Evolutionary conservation across 2,113 vertebrate species (phyloP).

Genomic region (Sardina pilchardus): DNA sequence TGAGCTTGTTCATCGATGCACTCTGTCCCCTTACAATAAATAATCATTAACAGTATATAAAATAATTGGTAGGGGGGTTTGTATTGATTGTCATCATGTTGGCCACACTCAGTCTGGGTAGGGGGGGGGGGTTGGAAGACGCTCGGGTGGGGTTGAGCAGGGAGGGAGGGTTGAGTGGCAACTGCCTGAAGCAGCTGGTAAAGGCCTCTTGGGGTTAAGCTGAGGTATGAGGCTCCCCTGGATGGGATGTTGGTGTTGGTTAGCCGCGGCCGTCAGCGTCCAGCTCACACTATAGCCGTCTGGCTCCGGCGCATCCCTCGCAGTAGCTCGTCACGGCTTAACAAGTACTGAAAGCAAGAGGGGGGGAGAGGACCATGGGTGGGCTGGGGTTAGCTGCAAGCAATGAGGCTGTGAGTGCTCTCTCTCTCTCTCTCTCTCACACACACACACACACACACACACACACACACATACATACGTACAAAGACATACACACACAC

Average conservation of each 20-base stretch:
- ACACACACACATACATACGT: neutral
- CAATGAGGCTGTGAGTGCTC: neutral
- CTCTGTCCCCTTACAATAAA: too few relatives aligned
- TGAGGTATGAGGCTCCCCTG: slow-evolving; percentile 25
- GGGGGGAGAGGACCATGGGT: slow-evolving; percentile 38
- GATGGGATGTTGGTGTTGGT: neutral
- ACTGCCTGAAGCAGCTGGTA: neutral
- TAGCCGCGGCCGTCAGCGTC: slow-evolving; percentile 41
- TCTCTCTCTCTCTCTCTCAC: neutral
- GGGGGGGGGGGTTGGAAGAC: neutral
- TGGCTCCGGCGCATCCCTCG: slow-evolving; percentile 75
- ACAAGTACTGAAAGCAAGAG: slow-evolving; percentile 81
- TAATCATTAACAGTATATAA: too few relatives aligned
- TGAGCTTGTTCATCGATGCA: too few relatives aligned
- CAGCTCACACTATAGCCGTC: slow-evolving; percentile 65
- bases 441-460: slow-evolving; percentile 12
- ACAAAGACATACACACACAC: neutral
- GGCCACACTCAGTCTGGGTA: neutral
- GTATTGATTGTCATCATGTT: neutral
- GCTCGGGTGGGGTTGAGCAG: neutral
- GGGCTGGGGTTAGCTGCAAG: slow-evolving; percentile 44
- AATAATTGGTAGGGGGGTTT: neutral
- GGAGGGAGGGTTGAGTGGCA: neutral
- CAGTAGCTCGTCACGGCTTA: slow-evolving; percentile 81
- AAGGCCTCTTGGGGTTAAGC: slow-evolving; percentile 27